phyloP scores from a whole-genome alignment of 2,888 invertebrate species.

The Lochmaea capreae region DNA sequence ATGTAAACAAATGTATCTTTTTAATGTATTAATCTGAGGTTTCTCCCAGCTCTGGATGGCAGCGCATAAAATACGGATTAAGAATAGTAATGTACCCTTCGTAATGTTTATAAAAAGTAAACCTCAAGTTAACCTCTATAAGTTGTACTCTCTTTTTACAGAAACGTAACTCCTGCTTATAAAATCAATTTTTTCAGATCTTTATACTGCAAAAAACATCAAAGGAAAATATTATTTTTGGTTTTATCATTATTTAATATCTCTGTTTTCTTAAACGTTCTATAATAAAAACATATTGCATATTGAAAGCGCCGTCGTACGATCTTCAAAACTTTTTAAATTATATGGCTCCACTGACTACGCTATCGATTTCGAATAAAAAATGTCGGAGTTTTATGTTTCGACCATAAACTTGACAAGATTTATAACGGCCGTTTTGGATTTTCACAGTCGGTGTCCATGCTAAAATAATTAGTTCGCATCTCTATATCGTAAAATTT shows the following conservation, averaged over 20 bases:
- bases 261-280: conserved; percentile 19
- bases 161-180: not conserved
- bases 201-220: not conserved
- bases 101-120: no score
- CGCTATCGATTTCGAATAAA: conserved; percentile 43
- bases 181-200: not conserved
- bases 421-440: conserved; percentile 41
- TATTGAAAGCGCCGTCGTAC: conserved; percentile 23
- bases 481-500: conserved; percentile 30
- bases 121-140: no score
- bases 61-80: no score
- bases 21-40: no score
- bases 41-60: no score
- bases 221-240: not conserved
- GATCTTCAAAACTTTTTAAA: conserved; percentile 30
- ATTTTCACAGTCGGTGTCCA: conserved; percentile 42
- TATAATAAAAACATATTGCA: conserved; percentile 21
- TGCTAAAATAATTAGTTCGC: conserved; percentile 42
- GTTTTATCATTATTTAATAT: conserved; percentile 15
- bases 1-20: no score
- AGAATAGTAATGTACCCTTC: no score
- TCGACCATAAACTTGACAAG: conserved; percentile 40
- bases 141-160: no score
- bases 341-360: conserved; percentile 32
- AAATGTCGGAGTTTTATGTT: conserved; percentile 38